Evolutionary conservation across 2,888 invertebrate genomes (phyloP).

Genomic region (Callimorpha dominula): DNA sequence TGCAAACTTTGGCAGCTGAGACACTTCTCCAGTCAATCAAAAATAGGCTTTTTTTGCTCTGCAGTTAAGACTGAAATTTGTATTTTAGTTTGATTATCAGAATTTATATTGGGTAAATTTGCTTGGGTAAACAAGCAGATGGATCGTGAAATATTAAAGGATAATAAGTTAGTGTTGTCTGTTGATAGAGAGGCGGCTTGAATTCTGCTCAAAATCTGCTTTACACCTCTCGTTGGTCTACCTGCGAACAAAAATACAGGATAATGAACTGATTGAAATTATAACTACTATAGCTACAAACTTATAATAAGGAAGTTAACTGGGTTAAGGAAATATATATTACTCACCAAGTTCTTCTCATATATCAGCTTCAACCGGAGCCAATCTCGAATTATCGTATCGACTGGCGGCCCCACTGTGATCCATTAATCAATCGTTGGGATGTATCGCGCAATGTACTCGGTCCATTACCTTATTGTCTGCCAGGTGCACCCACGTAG

Average conservation of each 20-base stretch:
- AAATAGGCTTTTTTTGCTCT: not conserved
- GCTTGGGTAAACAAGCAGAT: no score
- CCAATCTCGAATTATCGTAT: conserved; percentile 63
- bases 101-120: not conserved
- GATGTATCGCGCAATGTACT: conserved; percentile 67
- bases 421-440: conserved; percentile 71
- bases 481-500: conserved; percentile 63
- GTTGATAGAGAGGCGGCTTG: not conserved
- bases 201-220: not conserved
- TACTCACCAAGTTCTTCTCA: conserved; percentile 41
- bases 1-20: no score
- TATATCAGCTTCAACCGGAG: conserved; percentile 51
- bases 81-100: not conserved
- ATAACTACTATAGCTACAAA: not conserved
- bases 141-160: no score
- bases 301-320: conserved; percentile 18
- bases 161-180: not conserved
- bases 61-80: not conserved
- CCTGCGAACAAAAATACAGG: not conserved
- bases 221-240: not conserved
- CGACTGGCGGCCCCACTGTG: conserved; percentile 58
- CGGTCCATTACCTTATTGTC: conserved; percentile 73
- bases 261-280: not conserved
- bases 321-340: conserved; percentile 41
- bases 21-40: no score